Evolutionary conservation across 1,140 invertebrate genomes (phyloP).

Genomic region (Drosophila nannoptera): DNA sequence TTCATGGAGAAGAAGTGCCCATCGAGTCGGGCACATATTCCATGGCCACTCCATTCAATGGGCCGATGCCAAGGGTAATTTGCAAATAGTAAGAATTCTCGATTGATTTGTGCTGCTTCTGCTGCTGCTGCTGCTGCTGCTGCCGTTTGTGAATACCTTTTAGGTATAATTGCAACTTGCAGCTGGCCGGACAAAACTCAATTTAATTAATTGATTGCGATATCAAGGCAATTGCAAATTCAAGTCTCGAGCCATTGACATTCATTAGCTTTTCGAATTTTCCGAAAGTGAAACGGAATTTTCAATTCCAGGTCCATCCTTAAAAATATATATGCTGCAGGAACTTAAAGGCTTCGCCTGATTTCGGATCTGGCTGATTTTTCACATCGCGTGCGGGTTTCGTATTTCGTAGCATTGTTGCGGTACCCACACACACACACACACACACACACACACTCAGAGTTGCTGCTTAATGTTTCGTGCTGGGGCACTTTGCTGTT

Average conservation of each 20-base stretch:
- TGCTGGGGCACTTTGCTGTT: conserved; percentile 16
- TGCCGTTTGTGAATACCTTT: conserved; percentile 44
- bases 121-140: neutral
- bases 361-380: neutral
- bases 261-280: conserved; percentile 1
- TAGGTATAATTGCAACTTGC: conserved; percentile 55
- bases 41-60: neutral
- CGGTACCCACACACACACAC: conserved; percentile 24
- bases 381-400: conserved; percentile 60
- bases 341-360: neutral
- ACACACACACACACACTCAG: conserved; percentile 3
- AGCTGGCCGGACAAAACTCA: conserved; percentile 44
- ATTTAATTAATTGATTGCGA: conserved; percentile 60
- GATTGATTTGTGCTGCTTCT: conserved; percentile 7
- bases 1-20: too few species aligned
- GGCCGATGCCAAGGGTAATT: neutral
- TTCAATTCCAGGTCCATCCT: neutral
- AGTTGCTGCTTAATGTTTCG: conserved; percentile 64
- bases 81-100: conserved; percentile 11
- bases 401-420: conserved; percentile 59
- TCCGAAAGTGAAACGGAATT: conserved; percentile 9
- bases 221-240: conserved; percentile 4
- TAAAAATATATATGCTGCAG: neutral
- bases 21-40: neutral
- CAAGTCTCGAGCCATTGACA: neutral